Base-by-base conservation (phyloP, 2,888 invertebrate genomes). In the Zygaena filipendulae region DNA sequence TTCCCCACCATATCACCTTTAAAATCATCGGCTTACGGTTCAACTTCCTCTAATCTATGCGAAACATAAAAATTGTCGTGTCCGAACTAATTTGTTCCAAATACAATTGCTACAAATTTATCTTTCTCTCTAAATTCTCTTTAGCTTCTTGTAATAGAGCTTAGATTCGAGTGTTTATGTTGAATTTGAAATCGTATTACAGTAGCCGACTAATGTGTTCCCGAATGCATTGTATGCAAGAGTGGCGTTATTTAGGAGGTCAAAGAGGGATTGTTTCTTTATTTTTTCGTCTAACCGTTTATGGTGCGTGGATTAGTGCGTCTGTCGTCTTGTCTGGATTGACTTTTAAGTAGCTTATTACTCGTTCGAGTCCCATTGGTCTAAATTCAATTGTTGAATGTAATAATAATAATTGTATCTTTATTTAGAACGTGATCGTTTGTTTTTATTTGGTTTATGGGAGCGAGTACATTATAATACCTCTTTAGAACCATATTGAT, bases 211-310 rank as follows among this genome's bases (percentile, higher is more conserved):
- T 16, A 16, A 16, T 16, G 16, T 16, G 16, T 16, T 16, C 16
- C 16, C 16, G 13, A 35, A 34, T 23, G 31, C 37, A 42, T 41
- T 41, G 44, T 40, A 43, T 43, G 35, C 41, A 43, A 30, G 27
- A 13, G 25, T 16, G 26, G 35, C 35, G 34, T 33, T 33, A 37
- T 35, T 34, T 33, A 29, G 39, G 36, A 34, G 27, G 21, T 29
- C 33, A 32, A 29, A 30, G n/a, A n/a, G n/a, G n/a, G n/a, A n/a
- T n/a, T n/a, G n/a, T n/a, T n/a, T n/a, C n/a, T n/a, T n/a, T n/a
- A n/a, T n/a, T n/a, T n/a, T n/a, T n/a, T n/a, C n/a, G n/a, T n/a
- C n/a, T n/a, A n/a, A n/a, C n/a, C n/a, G n/a, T n/a, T n/a, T n/a
- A n/a, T n/a, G n/a, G n/a, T n/a, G n/a, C n/a, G n/a, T n/a, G n/a